Conservation (phyloP, 2,888 invertebrate species). For the Chaetogeoica ovagalla region DNA sequence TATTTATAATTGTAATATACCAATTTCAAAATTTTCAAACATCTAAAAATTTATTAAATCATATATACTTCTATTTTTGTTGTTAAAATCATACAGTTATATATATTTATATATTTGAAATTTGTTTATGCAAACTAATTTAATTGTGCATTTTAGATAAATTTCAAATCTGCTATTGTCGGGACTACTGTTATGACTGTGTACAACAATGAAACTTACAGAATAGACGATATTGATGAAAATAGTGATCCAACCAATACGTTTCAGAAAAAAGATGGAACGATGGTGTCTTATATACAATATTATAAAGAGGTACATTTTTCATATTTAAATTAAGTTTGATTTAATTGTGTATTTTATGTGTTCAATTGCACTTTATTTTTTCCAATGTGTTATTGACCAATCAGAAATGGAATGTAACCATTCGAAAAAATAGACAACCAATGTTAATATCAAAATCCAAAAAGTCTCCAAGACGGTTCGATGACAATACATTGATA, state of each 20-base stretch:
- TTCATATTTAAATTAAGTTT: neutral
- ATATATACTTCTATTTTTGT: too few relatives aligned
- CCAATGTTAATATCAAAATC: constrained; percentile 77
- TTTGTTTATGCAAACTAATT: too few relatives aligned
- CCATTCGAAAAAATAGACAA: constrained; percentile 69
- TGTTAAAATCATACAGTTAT: too few relatives aligned
- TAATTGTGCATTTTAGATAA: constrained; percentile 50
- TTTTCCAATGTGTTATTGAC: too few relatives aligned
- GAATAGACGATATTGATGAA: constrained; percentile 76
- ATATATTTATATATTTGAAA: too few relatives aligned
- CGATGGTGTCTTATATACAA: constrained; percentile 64
- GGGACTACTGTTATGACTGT: constrained; percentile 72
- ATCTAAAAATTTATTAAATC: too few relatives aligned
- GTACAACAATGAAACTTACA: constrained; percentile 76
- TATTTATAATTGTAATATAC: too few relatives aligned
- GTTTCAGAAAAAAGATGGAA: constrained; percentile 66
- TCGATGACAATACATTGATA: constrained; percentile 72
- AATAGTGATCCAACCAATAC: constrained; percentile 64
- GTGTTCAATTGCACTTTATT: too few relatives aligned
- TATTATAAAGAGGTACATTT: constrained; percentile 58
- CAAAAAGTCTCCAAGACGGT: constrained; percentile 65
- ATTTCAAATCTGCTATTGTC: constrained; percentile 57
- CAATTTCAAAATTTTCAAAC: too few relatives aligned
- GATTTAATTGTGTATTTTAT: too few relatives aligned
- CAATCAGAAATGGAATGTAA: constrained; percentile 67